Conservation (phyloP, 2,113 vertebrate genomes). For the Morone chrysops region DNA sequence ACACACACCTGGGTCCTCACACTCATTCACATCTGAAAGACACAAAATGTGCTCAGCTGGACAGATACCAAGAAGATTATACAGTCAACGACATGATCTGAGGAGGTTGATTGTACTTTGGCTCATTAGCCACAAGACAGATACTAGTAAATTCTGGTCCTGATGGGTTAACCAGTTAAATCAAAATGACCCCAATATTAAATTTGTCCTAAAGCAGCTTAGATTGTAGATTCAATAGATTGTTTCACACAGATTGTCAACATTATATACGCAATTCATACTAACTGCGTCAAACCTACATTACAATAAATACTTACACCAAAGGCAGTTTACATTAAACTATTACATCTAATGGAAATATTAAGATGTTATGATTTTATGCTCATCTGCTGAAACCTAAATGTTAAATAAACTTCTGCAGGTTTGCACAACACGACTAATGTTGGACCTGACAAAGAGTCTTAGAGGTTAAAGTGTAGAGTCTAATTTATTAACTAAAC, state of each 20-base stretch:
- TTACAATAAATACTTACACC: background rate
- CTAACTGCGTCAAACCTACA: too few species aligned
- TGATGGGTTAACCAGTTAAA: background rate
- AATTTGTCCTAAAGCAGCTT: background rate
- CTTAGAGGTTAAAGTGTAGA: background rate
- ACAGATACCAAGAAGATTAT: background rate
- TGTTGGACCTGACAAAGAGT: background rate
- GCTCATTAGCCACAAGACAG: background rate
- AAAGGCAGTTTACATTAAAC: background rate
- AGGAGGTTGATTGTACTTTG: background rate
- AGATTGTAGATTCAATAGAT: too few species aligned
- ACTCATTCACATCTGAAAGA: conserved; percentile 92
- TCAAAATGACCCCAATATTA: background rate
- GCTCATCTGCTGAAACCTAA: background rate
- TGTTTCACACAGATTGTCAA: background rate
- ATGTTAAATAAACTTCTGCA: background rate
- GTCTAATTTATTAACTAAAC: background rate
- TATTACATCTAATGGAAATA: background rate
- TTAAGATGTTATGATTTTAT: background rate
- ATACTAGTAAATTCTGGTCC: background rate
- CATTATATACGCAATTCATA: background rate
- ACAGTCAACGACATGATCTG: background rate
- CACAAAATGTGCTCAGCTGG: conserved; percentile 22
- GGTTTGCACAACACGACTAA: background rate
- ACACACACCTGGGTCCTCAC: conserved; percentile 84